Evolutionary conservation across 1,140 invertebrate species (phyloP).

Genomic region (Caerostris darwini): DNA sequence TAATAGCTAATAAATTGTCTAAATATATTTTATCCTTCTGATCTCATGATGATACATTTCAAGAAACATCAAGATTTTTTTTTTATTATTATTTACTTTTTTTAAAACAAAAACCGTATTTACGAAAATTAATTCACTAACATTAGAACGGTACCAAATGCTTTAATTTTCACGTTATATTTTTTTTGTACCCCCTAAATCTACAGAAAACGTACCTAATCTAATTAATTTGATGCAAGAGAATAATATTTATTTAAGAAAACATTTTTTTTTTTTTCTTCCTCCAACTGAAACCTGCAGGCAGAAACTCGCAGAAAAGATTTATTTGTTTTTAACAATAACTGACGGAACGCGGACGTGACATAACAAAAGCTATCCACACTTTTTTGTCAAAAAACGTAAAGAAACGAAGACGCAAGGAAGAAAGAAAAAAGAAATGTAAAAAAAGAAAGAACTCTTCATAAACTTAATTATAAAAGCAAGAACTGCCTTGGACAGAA

Average conservation of each 20-base stretch:
- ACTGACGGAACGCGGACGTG: neutral
- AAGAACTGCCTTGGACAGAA: constrained; percentile 38
- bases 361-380: constrained; percentile 7
- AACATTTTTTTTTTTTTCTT: neutral
- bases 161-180: neutral
- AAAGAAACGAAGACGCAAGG: neutral
- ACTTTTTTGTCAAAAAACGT: neutral
- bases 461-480: constrained; percentile 62
- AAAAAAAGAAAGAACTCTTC: neutral
- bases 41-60: too few relatives aligned
- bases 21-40: too few relatives aligned
- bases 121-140: neutral
- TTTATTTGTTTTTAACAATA: constrained; percentile 43
- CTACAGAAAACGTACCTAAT: neutral
- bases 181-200: too few relatives aligned
- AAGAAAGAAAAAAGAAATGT: neutral
- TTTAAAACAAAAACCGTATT: neutral
- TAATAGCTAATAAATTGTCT: too few relatives aligned
- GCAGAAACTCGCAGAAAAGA: neutral
- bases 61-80: too few relatives aligned
- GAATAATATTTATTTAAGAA: constrained; percentile 21
- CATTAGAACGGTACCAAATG: neutral
- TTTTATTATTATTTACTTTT: too few relatives aligned
- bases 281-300: neutral
- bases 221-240: constrained; percentile 35